Conservation (phyloP, 2,888 invertebrate species). For the Mythimna albipuncta region DNA sequence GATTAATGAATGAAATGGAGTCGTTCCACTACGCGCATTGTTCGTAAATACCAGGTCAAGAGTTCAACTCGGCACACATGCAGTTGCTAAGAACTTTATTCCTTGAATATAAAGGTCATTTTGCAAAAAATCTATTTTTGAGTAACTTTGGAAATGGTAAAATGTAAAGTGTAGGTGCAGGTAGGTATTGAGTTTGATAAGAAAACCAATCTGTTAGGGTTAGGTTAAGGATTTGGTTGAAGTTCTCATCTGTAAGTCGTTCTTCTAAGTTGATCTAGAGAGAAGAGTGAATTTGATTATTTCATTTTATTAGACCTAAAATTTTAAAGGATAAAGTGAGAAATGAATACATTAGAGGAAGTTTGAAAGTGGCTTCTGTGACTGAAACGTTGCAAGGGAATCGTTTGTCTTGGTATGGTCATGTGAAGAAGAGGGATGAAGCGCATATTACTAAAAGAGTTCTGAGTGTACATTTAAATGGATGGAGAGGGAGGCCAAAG, state of each 20-base stretch:
- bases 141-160: not conserved
- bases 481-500: too few relatives aligned
- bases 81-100: conserved; percentile 25
- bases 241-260: not conserved
- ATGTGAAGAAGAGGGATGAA: too few relatives aligned
- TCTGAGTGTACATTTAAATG: too few relatives aligned
- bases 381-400: too few relatives aligned
- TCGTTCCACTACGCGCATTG: conserved; percentile 56
- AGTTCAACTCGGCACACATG: conserved; percentile 35
- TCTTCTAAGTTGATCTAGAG: not conserved
- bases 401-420: too few relatives aligned
- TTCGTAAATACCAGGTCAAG: conserved; percentile 55
- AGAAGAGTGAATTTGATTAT: not conserved
- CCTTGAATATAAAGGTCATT: not conserved
- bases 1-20: conserved; percentile 65
- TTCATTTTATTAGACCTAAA: not conserved
- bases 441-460: too few relatives aligned
- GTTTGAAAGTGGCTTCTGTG: too few relatives aligned
- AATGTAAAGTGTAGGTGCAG: not conserved
- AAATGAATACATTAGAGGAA: too few relatives aligned
- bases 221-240: not conserved
- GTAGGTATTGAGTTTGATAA: not conserved
- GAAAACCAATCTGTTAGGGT: not conserved
- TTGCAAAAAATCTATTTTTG: not conserved
- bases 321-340: too few relatives aligned